Percentiles rank a stretch among this genome's conserved stretches.
These are phyloP conservation scores for Dryoscopus gambensis DNA, from an alignment of 2,113 vertebrate genomes.

Conservation along the genomic window DNA sequence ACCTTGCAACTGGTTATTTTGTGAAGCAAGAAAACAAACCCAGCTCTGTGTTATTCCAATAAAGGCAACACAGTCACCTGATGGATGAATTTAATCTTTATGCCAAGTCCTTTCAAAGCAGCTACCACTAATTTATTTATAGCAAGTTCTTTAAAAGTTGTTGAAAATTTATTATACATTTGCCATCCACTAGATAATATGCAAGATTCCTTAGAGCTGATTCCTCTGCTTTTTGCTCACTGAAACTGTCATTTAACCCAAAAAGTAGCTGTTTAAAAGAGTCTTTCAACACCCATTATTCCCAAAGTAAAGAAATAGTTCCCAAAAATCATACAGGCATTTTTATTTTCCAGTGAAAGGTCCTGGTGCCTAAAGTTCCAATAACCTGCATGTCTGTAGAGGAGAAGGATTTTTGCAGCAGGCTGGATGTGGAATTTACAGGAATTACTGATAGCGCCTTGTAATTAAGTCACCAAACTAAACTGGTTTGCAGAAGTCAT, in stretches of 20 bases:
- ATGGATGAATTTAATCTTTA: not conserved
- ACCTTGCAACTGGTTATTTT: not conserved
- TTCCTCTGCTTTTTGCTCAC: not conserved
- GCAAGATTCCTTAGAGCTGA: not conserved
- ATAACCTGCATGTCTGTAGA: not conserved
- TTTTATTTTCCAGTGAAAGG: not conserved
- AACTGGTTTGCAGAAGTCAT: not conserved
- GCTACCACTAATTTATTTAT: not conserved
- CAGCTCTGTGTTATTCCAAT: not conserved
- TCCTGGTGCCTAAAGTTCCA: not conserved
- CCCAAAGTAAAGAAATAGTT: not conserved
- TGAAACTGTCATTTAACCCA: not conserved
- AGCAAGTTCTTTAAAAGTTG: not conserved
- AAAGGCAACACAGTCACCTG: not conserved
- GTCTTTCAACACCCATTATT: not conserved
- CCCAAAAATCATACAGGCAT: not conserved
- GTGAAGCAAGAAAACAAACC: not conserved
- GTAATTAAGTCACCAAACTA: not conserved
- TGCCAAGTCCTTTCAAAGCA: not conserved
- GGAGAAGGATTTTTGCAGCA: not conserved
- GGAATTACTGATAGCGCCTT: not conserved
- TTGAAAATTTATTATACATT: slow-evolving; percentile 9
- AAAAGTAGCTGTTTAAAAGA: not conserved
- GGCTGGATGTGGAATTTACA: not conserved
- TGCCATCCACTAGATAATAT: not conserved